Evolutionary conservation across 1,140 invertebrate species (phyloP).

Genomic region (Mercenaria mercenaria): DNA sequence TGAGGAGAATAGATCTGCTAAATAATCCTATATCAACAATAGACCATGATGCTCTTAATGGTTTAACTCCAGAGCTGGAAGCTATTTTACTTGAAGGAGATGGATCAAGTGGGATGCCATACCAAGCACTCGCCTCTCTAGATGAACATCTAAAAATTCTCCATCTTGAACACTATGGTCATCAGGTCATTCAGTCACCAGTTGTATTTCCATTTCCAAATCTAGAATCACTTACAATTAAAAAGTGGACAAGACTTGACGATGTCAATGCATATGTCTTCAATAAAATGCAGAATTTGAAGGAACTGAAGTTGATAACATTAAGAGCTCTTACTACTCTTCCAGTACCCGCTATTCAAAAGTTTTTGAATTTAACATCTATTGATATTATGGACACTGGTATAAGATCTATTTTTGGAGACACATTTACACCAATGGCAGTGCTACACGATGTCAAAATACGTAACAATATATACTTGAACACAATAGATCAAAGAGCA

Average conservation of each 20-base stretch:
- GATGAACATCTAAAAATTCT: slow-evolving; percentile 66
- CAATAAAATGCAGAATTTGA: slow-evolving; percentile 19
- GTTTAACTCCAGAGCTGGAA: slow-evolving; percentile 57
- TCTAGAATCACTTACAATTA: slow-evolving; percentile 68
- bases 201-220: slow-evolving; percentile 58
- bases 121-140: slow-evolving; percentile 61
- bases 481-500: slow-evolving; percentile 90
- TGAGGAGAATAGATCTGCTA: slow-evolving; percentile 72
- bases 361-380: neutral
- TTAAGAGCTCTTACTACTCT: neutral
- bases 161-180: slow-evolving; percentile 69
- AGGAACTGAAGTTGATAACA: neutral
- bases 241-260: slow-evolving; percentile 44
- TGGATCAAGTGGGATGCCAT: slow-evolving; percentile 2
- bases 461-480: slow-evolving; percentile 91
- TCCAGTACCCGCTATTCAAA: slow-evolving; percentile 33
- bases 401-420: neutral
- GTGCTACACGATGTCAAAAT: neutral
- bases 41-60: slow-evolving; percentile 66
- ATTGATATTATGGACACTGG: neutral
- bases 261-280: slow-evolving; percentile 54
- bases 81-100: slow-evolving; percentile 71
- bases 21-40: slow-evolving; percentile 65
- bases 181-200: neutral
- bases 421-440: neutral